Evolutionary conservation across 2,888 invertebrate species (phyloP).

Genomic region (Diploptera punctata): DNA sequence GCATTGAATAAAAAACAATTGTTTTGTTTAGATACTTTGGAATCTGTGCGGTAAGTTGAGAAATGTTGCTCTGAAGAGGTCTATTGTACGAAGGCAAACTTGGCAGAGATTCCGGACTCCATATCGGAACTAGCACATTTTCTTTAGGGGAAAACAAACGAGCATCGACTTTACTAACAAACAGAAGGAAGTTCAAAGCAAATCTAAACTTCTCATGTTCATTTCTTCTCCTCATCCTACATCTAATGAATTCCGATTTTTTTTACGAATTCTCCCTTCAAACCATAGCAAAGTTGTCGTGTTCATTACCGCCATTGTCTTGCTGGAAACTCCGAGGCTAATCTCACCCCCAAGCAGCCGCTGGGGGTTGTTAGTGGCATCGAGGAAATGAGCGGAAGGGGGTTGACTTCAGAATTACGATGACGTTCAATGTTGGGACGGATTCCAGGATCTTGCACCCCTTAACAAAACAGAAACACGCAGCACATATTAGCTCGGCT

Average conservation of each 20-base stretch:
- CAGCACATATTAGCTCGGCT: too few species aligned
- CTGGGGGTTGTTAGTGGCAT: conserved; percentile 19
- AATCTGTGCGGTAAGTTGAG: too few species aligned
- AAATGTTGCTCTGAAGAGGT: too few species aligned
- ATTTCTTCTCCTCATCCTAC: neutral
- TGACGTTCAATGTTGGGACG: neutral
- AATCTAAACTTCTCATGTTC: neutral
- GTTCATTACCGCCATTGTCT: conserved; percentile 28
- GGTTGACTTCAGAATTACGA: conserved; percentile 14
- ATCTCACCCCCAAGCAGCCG: conserved; percentile 12
- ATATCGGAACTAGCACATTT: neutral
- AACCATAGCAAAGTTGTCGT: conserved; percentile 2
- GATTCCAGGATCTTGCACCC: neutral
- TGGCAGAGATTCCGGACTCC: neutral
- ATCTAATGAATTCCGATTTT: conserved; percentile 16
- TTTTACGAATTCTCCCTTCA: neutral
- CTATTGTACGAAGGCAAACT: neutral
- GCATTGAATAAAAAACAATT: too few species aligned
- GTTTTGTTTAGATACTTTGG: too few species aligned
- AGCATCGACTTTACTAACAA: neutral
- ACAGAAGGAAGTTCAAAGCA: neutral
- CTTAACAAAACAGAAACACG: neutral
- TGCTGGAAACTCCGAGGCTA: conserved; percentile 8
- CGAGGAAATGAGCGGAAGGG: neutral
- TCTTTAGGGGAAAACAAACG: neutral